These are phyloP conservation scores for Misgurnus anguillicaudatus DNA, from an alignment of 2,113 vertebrate genomes.

Conservation along the genomic window DNA sequence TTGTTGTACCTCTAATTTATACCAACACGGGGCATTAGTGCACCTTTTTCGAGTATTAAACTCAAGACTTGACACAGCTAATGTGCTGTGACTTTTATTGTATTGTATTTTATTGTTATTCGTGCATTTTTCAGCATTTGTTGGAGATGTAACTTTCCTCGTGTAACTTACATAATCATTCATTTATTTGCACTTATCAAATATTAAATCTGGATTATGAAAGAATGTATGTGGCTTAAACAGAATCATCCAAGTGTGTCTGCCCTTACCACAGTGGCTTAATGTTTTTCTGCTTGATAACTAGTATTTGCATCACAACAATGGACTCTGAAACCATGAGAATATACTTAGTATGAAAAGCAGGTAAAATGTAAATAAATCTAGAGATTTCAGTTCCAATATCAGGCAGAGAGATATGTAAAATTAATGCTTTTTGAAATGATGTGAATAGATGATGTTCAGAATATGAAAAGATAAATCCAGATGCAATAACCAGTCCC, in stretches of 20 bases:
- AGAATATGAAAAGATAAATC: too few species aligned
- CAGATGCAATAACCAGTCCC: too few species aligned
- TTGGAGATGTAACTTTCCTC: too few species aligned
- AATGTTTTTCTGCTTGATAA: constrained; percentile 5
- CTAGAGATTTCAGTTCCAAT: background rate
- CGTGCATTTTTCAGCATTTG: background rate
- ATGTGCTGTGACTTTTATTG: background rate
- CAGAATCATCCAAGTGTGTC: background rate
- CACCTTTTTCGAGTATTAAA: too few species aligned
- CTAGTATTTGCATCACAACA: constrained; percentile 28
- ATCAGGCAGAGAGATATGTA: background rate
- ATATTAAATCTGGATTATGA: background rate
- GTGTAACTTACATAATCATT: background rate
- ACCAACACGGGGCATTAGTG: constrained; percentile 17
- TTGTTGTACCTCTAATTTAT: background rate
- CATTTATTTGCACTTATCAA: background rate
- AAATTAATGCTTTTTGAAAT: too few species aligned
- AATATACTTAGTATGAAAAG: background rate
- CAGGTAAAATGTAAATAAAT: background rate
- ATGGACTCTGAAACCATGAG: background rate
- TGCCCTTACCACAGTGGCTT: background rate
- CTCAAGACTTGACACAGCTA: background rate
- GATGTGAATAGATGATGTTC: too few species aligned
- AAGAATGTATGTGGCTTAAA: background rate
- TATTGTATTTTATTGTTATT: background rate